Conservation (phyloP, 1,140 invertebrate genomes). For the Lordiphosa clarofinis region DNA sequence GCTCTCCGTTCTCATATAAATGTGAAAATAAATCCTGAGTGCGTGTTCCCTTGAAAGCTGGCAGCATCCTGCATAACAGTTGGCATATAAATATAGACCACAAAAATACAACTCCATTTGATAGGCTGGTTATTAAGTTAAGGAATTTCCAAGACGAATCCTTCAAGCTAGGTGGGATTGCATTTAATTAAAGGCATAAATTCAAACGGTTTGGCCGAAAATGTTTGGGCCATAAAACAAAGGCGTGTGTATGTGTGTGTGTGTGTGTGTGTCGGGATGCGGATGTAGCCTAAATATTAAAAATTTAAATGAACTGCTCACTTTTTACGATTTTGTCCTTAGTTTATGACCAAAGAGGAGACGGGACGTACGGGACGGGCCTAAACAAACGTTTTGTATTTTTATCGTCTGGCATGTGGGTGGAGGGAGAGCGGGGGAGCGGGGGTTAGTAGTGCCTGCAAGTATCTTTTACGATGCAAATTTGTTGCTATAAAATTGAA, state of each 20-base stretch:
- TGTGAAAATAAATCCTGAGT: constrained; percentile 77
- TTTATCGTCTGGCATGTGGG: constrained; percentile 56
- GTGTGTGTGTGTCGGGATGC: constrained; percentile 2
- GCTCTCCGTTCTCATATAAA: constrained; percentile 52
- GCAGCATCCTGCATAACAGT: constrained; percentile 15
- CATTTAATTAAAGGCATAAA: constrained; percentile 78
- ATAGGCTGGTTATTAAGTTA: constrained; percentile 64
- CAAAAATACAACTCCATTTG: constrained; percentile 67
- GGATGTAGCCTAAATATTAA: constrained; percentile 65
- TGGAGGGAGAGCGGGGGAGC: not conserved
- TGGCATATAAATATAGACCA: constrained; percentile 34
- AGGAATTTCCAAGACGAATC: constrained; percentile 51
- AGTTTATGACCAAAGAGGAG: constrained; percentile 55
- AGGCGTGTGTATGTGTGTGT: constrained; percentile 47
- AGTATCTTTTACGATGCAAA: constrained; percentile 76
- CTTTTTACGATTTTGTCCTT: constrained; percentile 77
- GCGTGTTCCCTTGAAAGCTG: constrained; percentile 47
- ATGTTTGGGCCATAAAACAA: constrained; percentile 53
- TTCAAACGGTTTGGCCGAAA: constrained; percentile 57
- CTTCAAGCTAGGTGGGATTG: constrained; percentile 50
- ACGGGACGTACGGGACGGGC: constrained; percentile 26
- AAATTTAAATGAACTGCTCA: constrained; percentile 77
- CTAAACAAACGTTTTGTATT: constrained; percentile 76
- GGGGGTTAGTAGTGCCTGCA: constrained; percentile 38
- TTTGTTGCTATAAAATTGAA: constrained; percentile 78